Base-by-base conservation (phyloP, 2,113 vertebrate species). In the Cyprinodon variegatus region DNA sequence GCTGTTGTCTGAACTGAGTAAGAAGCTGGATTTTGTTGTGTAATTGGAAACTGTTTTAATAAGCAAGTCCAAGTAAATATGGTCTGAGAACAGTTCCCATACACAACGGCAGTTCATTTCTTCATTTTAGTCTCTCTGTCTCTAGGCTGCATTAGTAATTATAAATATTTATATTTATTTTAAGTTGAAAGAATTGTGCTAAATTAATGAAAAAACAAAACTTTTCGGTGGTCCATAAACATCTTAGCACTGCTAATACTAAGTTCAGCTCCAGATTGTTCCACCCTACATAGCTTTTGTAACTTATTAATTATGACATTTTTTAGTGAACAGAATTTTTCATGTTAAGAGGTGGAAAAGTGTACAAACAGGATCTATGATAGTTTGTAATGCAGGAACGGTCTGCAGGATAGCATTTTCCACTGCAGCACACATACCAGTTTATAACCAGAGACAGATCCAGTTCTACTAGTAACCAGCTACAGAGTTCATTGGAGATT, bases 1-100 rank as follows among this genome's bases (percentile, higher is more conserved):
- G 15, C 64, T 43, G 64, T 22, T 45, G 68, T 74, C 69, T 65
- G 66, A 72, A 66, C 67, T 63, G 64, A 65, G 48, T 72, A 41
- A 60, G 14, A 17, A 20, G 48, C 14, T 59, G 0, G 45, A 45
- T 40, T 17, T 45, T 76, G 48, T 39, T 48, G 15, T 37, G 3
- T 37, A 60, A 46, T 43, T 62, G 8, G 41, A 70, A 37, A n/a
- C n/a, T 63, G 0, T 64, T 59, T 65, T n/a, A n/a, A 57, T 20
- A 13, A 43, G 15, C 46, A 11, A 65, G 36, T 11, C 38, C 48
- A 61, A 63, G 38, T 17, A 22, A 38, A 2, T 0, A 17, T 41
- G 12, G 45, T 6, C 57, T 61, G 9, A 67, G 65, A 3, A 60
- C 4, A 0, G 39, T 50, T 3, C 1, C 20, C 14, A 2, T 4